phyloP scores from a whole-genome alignment of 2,888 invertebrate species.

The Spilarctia lutea region DNA sequence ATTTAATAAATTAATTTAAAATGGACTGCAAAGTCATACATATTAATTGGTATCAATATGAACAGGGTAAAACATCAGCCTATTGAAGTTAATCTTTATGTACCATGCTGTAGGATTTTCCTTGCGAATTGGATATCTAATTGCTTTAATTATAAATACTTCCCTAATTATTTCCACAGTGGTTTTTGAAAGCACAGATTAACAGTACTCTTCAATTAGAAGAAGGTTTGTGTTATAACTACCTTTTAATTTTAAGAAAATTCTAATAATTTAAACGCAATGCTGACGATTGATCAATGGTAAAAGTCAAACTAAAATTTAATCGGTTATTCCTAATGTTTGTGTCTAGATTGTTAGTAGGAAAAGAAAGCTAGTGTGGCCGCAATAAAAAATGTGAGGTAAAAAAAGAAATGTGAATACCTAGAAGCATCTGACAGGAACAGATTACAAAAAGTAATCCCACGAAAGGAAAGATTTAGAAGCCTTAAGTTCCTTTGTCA shows the following conservation, averaged over 20 bases:
- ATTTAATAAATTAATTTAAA: too few relatives aligned
- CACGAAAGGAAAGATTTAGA: slow-evolving; percentile 43
- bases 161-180: background rate
- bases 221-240: background rate
- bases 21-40: too few relatives aligned
- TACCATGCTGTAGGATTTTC: background rate
- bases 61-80: background rate
- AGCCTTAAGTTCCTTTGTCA: slow-evolving; percentile 49
- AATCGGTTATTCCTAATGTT: background rate
- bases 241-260: background rate
- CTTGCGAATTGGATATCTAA: background rate
- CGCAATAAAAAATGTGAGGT: background rate
- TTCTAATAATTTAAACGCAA: background rate
- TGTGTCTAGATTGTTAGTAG: background rate
- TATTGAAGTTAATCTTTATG: background rate
- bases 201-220: background rate
- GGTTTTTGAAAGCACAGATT: background rate
- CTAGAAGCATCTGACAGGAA: slow-evolving; percentile 32
- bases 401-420: slow-evolving; percentile 14
- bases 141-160: background rate
- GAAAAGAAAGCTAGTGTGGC: background rate
- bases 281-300: background rate
- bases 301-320: background rate
- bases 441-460: slow-evolving; percentile 49
- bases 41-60: background rate